phyloP scores from a whole-genome alignment of 2,113 vertebrate species.

The Trematomus loennbergii region DNA sequence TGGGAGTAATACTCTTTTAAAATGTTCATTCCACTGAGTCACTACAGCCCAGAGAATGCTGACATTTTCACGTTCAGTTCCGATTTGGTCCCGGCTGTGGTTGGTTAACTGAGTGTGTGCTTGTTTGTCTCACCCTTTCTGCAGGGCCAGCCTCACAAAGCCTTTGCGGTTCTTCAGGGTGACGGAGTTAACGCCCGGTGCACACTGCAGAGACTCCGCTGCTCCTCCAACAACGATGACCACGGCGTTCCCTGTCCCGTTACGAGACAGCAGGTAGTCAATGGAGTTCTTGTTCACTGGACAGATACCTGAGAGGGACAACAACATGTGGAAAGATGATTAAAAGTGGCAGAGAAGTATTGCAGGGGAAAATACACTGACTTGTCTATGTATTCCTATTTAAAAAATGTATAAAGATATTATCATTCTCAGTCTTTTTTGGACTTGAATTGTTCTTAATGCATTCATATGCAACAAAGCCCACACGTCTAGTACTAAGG shows the following conservation, averaged over 20 bases:
- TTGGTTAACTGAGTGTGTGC: background rate
- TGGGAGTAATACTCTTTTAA: constrained; percentile 19
- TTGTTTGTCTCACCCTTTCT: constrained; percentile 87
- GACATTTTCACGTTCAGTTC: constrained; percentile 16
- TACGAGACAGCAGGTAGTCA: constrained; percentile 93
- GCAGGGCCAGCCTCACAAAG: constrained; percentile 92
- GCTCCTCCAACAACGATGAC: constrained; percentile 95
- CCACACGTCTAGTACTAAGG: background rate
- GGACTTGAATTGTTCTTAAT: background rate
- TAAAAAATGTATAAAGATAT: background rate
- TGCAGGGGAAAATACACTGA: background rate
- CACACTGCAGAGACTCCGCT: constrained; percentile 93
- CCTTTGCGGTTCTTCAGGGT: constrained; percentile 93
- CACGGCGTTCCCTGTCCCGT: constrained; percentile 93
- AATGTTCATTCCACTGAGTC: constrained; percentile 23
- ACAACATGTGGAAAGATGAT: background rate
- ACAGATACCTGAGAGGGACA: constrained; percentile 88
- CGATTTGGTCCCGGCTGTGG: constrained; percentile 21
- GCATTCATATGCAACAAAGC: background rate
- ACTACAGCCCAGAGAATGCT: background rate
- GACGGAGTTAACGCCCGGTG: constrained; percentile 89
- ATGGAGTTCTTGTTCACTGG: constrained; percentile 96
- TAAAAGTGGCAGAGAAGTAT: background rate
- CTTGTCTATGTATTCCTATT: background rate
- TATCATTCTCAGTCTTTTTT: background rate